Conservation (phyloP, 2,797 vertebrate genomes). For the Pteropus rufus region DNA sequence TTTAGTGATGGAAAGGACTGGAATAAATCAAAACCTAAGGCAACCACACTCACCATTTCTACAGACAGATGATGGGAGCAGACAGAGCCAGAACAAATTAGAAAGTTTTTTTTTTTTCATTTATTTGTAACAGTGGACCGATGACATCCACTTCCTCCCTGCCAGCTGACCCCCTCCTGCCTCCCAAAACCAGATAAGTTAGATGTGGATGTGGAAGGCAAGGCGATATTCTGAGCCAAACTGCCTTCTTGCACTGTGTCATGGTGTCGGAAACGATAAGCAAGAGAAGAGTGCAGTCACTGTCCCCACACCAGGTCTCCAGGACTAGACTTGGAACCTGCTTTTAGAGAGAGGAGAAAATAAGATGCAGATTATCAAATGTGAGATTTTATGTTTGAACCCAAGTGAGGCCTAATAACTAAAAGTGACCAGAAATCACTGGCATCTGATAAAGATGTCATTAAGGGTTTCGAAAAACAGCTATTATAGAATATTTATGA, state of each 20-base stretch:
- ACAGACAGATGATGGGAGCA: neutral
- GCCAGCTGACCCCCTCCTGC: accelerated
- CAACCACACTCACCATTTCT: neutral
- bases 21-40: neutral
- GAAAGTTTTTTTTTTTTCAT: neutral
- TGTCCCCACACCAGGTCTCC: neutral
- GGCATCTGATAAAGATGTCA: neutral
- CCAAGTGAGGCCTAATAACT: neutral
- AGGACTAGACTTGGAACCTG: neutral
- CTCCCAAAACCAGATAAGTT: no score
- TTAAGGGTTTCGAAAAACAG: neutral
- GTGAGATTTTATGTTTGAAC: neutral
- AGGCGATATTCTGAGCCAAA: neutral
- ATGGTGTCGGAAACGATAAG: neutral
- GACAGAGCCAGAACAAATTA: neutral
- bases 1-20: neutral
- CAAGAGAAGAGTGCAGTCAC: neutral
- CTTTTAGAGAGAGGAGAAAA: neutral
- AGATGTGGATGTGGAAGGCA: neutral
- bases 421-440: neutral
- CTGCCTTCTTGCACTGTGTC: neutral
- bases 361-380: neutral
- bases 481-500: neutral
- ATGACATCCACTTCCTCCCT: neutral
- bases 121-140: neutral